Percentiles rank a stretch among this genome's conserved stretches.
Conservation (phyloP, 2,888 invertebrate genomes). For the Phymatocera aterrima region DNA sequence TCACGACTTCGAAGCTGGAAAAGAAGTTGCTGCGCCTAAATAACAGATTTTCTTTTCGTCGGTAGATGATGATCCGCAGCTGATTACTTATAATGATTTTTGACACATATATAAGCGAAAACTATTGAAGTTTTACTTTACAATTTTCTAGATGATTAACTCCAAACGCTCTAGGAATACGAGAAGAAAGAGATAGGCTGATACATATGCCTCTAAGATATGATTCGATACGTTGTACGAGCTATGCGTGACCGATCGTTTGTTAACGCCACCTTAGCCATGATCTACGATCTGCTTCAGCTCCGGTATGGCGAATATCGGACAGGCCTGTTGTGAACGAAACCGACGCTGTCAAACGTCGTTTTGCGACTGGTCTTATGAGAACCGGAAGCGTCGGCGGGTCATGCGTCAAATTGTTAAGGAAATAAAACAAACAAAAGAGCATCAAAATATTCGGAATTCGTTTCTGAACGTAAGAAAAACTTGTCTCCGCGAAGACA, state of each 20-base stretch:
- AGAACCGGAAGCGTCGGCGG: not conserved
- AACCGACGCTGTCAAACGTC: not conserved
- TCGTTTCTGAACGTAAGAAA: too few relatives aligned
- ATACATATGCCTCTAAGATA: not conserved
- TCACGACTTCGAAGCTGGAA: too few relatives aligned
- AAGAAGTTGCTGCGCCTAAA: too few relatives aligned
- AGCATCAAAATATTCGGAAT: not conserved
- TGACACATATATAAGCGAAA: not conserved
- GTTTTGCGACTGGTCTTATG: constrained; percentile 40
- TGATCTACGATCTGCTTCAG: constrained; percentile 16
- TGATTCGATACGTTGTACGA: constrained; percentile 23
- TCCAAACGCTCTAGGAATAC: not conserved
- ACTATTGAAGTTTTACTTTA: not conserved
- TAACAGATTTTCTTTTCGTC: too few relatives aligned
- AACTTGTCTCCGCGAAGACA: too few relatives aligned
- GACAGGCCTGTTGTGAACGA: not conserved
- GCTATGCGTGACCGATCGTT: constrained; percentile 35
- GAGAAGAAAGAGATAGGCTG: not conserved
- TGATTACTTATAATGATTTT: too few relatives aligned
- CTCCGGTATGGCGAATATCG: not conserved
- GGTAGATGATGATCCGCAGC: too few relatives aligned
- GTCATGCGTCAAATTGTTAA: not conserved
- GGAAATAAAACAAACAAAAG: not conserved
- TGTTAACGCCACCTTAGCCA: constrained; percentile 37
- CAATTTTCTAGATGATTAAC: constrained; percentile 16